These are phyloP conservation scores for Limnothrissa miodon DNA, from an alignment of 2,113 vertebrate species.

Conservation along the genomic window DNA sequence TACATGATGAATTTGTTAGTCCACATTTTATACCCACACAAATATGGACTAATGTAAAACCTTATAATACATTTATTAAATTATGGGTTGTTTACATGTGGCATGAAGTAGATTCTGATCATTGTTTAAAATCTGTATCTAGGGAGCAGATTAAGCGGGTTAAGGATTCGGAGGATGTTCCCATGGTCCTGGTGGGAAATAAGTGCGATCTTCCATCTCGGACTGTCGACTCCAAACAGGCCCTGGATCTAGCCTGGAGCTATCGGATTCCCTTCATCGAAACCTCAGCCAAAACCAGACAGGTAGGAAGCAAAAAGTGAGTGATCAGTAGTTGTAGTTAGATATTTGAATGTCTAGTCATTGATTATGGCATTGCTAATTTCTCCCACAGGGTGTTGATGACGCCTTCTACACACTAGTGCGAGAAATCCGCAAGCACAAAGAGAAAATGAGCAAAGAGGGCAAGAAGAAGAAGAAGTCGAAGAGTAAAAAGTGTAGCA, in stretches of 20 bases:
- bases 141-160: constrained; percentile 66
- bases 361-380: not conserved
- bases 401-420: constrained; percentile 66
- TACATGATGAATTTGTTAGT: too few relatives aligned
- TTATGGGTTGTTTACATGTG: too few relatives aligned
- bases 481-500: constrained; percentile 55
- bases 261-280: constrained; percentile 65
- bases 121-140: not conserved
- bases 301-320: constrained; percentile 41
- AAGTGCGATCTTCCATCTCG: constrained; percentile 59
- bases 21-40: too few relatives aligned
- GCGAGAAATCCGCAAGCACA: constrained; percentile 65
- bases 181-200: constrained; percentile 63
- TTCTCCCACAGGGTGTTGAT: constrained; percentile 55
- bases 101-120: not conserved
- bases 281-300: constrained; percentile 66
- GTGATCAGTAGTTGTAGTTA: not conserved
- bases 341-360: not conserved
- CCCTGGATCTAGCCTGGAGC: constrained; percentile 61
- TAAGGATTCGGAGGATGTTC: constrained; percentile 64
- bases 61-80: not conserved
- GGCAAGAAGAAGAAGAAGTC: constrained; percentile 59
- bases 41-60: too few relatives aligned
- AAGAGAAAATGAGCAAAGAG: constrained; percentile 62
- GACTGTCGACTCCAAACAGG: constrained; percentile 64